Evolutionary conservation across 30 jellyfish, hydroid and myxozoan species (phyloP).

Genomic region (Aurelia coerulea): DNA sequence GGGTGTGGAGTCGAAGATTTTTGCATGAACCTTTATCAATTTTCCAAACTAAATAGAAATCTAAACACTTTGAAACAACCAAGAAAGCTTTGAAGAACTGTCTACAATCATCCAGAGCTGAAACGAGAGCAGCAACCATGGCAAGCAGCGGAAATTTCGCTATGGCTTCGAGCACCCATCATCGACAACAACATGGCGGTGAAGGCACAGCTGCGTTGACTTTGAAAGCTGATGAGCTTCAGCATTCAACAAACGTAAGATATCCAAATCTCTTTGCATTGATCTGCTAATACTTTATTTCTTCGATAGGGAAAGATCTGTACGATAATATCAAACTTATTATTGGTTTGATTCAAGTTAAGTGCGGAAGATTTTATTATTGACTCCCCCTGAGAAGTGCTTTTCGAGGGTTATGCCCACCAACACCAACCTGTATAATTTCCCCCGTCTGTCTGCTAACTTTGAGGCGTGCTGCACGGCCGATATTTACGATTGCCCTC

Average conservation of each 20-base stretch:
- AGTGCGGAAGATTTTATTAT: constrained; percentile 12
- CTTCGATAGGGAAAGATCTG: not conserved
- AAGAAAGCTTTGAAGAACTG: not conserved
- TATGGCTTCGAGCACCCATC: constrained; percentile 55
- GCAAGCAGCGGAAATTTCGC: constrained; percentile 36
- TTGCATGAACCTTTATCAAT: not conserved
- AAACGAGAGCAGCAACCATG: not conserved
- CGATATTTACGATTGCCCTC: not conserved
- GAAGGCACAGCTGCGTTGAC: constrained; percentile 56
- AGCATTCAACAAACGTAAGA: constrained; percentile 34
- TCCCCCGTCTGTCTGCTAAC: constrained; percentile 55
- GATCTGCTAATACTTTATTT: not conserved
- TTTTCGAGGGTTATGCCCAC: constrained; percentile 63
- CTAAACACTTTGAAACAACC: not conserved
- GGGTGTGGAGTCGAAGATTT: constrained; percentile 57
- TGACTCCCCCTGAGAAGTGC: constrained; percentile 60
- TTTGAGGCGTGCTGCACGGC: not conserved
- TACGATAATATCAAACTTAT: not conserved
- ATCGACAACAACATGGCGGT: constrained; percentile 77
- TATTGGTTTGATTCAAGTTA: not conserved
- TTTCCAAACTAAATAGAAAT: not conserved
- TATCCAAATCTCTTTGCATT: not conserved
- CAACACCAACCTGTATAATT: constrained; percentile 46
- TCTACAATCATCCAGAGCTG: not conserved
- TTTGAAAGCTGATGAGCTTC: constrained; percentile 33